phyloP scores from a whole-genome alignment of 2,113 vertebrate species.

The Chloropsis hardwickii region DNA sequence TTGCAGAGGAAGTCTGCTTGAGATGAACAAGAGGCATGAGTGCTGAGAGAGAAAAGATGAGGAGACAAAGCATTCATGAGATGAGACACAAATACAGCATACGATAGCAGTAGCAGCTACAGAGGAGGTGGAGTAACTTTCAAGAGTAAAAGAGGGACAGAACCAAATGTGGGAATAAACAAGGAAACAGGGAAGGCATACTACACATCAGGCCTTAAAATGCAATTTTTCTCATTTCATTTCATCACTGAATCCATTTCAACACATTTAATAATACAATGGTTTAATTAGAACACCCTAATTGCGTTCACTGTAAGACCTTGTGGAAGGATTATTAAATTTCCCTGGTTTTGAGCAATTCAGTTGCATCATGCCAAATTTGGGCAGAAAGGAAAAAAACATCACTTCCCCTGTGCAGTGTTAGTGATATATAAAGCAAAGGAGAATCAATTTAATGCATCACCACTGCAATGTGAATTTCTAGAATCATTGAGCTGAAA shows the following conservation, averaged over 20 bases:
- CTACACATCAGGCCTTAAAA: background rate
- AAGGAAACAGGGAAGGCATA: background rate
- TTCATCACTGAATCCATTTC: background rate
- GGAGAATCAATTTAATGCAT: conserved; percentile 40
- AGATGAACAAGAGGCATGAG: background rate
- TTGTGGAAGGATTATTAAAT: background rate
- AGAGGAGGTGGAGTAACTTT: background rate
- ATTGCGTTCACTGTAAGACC: background rate
- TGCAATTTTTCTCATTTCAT: background rate
- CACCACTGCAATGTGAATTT: conserved; percentile 43
- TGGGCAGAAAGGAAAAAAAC: background rate
- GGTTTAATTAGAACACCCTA: background rate
- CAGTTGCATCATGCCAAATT: background rate
- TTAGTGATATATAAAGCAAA: conserved; percentile 1
- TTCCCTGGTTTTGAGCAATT: background rate
- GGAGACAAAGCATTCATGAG: background rate
- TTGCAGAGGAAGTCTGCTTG: background rate
- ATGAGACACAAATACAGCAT: background rate
- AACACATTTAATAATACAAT: background rate
- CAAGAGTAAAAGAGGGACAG: background rate
- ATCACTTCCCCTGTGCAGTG: background rate
- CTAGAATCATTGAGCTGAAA: conserved; percentile 60
- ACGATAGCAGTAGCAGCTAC: background rate
- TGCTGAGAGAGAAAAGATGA: background rate
- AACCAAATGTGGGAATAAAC: background rate